Evolutionary conservation across 1,140 invertebrate genomes (phyloP), one percentile per base, ranked within the genome.

Genomic region (Heliconius hewitsoni): DNA sequence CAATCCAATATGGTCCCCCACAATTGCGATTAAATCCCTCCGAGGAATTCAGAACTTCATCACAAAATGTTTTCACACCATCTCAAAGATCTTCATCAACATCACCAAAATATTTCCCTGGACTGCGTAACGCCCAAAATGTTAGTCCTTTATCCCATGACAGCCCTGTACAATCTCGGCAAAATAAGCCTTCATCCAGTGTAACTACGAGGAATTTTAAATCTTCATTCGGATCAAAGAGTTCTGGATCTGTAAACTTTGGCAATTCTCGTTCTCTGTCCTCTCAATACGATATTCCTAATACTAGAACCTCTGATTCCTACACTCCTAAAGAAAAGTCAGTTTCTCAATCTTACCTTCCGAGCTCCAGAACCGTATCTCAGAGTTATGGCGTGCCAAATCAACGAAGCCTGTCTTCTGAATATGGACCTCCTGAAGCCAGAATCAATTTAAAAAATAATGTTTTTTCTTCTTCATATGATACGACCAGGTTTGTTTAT

Each of bases 331-430:
- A 78, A 9, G 73, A 80, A 34, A 87, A 85, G 19, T 71, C 82
- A 76, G 57, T 75, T 77, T 89, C 89, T 55, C 79, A 86, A 18
- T 80, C 85, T 3, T 87, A 89, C 66, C 83, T 79, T 2, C 81
- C 85, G 42, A 86, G 79, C 57, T 79, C 79, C n/a, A 81, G 84
- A 73, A 74, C 81, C 30, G 46, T 90, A 27, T 89, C 86, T 34
- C 85, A 89, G 19, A 84, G 81, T 2, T 93, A 93, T 80, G 88
- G 87, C 74, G 84, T 85, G 37, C 88, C 91, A 8, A 85, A 82
- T 78, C 80, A 81, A 77, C 71, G 85, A 57, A 82, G 83, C 37
- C 46, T 90, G 11, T 91, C 90, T 23, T 82, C 89, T 73, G 85
- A 87, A 75, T 93, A 92, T 74, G 89, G 87, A 73, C 82, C 85